Conservation (phyloP, 1,140 invertebrate genomes). For the Leptonema lineaticorne region DNA sequence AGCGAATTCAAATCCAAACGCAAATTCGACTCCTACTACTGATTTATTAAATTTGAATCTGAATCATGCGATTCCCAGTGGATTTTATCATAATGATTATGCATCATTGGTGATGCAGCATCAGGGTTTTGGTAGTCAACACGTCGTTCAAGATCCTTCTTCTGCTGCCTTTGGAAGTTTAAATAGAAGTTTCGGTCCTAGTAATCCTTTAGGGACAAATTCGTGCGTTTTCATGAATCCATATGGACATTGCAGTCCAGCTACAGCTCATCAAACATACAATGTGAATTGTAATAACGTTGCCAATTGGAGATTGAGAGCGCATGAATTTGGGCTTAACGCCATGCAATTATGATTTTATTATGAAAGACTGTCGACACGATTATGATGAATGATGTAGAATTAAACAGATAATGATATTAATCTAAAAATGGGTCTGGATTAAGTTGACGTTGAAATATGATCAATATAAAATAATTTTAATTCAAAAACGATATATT, state of each 20-base stretch:
- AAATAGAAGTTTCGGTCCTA: slow-evolving; percentile 25
- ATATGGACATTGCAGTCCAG: slow-evolving; percentile 46
- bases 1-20: slow-evolving; percentile 46
- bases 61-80: slow-evolving; percentile 47
- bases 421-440: too few relatives aligned
- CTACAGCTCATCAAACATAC: slow-evolving; percentile 48
- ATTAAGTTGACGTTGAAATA: too few relatives aligned
- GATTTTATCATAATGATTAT: slow-evolving; percentile 54
- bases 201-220: slow-evolving; percentile 19
- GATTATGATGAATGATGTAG: too few relatives aligned
- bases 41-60: slow-evolving; percentile 52
- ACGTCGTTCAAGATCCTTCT: slow-evolving; percentile 45
- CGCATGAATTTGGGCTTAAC: slow-evolving; percentile 55
- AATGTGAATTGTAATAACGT: slow-evolving; percentile 48
- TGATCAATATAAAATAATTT: too few relatives aligned
- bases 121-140: slow-evolving; percentile 45
- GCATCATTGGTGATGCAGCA: slow-evolving; percentile 52
- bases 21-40: slow-evolving; percentile 39
- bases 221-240: slow-evolving; percentile 49
- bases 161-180: slow-evolving; percentile 18
- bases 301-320: slow-evolving; percentile 48
- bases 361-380: not conserved
- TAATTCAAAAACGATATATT: too few relatives aligned
- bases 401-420: too few relatives aligned
- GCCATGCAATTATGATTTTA: slow-evolving; percentile 52